Evolutionary conservation across 2,797 vertebrate species (phyloP).

Genomic region (Pseudocheirus occidentalis): DNA sequence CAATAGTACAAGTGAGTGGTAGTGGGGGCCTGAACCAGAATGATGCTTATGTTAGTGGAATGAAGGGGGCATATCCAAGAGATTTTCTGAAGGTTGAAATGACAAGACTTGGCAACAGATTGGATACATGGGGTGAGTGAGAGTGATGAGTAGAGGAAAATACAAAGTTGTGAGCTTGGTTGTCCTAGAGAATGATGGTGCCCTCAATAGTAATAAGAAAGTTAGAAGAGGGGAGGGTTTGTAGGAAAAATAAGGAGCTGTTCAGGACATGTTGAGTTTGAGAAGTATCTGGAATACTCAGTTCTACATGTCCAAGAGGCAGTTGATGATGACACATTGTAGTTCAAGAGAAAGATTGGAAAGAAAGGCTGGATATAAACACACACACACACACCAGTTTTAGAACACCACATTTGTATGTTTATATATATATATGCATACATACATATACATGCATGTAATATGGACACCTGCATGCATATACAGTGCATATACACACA

Average conservation of each 20-base stretch:
- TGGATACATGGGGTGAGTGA: background rate
- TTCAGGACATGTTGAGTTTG: background rate
- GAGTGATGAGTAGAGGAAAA: background rate
- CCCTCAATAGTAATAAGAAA: background rate
- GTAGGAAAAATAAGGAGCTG: background rate
- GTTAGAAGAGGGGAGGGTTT: background rate
- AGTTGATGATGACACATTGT: background rate
- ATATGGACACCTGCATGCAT: background rate
- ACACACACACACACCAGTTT: background rate
- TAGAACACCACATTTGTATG: background rate
- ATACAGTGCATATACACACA: background rate
- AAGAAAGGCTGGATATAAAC: background rate
- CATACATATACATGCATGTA: background rate
- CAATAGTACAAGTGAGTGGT: background rate
- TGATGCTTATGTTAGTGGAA: background rate
- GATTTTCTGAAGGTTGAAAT: background rate
- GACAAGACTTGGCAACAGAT: background rate
- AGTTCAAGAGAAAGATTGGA: background rate
- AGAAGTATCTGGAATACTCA: background rate
- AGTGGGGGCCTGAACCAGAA: background rate
- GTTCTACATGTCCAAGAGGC: background rate
- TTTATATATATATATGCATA: background rate
- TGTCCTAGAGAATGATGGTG: background rate
- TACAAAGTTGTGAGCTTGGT: background rate
- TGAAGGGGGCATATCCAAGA: background rate